phyloP scores from a whole-genome alignment of 2,113 vertebrate genomes.

The Chloroceryle aenea region DNA sequence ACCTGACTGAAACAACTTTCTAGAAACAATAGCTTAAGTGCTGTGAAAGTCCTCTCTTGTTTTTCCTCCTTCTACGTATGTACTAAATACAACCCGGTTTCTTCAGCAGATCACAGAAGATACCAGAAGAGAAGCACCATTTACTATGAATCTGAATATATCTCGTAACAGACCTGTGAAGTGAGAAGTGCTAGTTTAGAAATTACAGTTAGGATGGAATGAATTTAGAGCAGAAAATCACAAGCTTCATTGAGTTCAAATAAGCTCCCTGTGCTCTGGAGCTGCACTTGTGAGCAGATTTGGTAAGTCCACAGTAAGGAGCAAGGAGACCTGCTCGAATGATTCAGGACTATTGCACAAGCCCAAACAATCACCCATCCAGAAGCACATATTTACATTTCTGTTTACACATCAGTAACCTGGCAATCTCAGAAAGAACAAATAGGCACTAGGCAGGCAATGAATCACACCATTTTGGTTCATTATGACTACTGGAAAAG shows the following conservation, averaged over 20 bases:
- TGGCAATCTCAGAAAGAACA: constrained; percentile 32
- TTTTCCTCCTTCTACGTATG: not conserved
- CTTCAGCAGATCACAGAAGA: not conserved
- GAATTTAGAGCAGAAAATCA: not conserved
- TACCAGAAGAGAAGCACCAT: not conserved
- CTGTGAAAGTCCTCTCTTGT: not conserved
- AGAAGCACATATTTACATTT: not conserved
- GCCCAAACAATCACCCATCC: not conserved
- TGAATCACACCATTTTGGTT: not conserved
- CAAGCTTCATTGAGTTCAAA: not conserved
- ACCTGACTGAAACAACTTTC: not conserved
- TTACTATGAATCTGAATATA: not conserved
- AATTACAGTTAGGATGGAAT: not conserved
- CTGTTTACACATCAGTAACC: constrained; percentile 17
- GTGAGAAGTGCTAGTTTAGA: not conserved
- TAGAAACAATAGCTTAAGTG: not conserved
- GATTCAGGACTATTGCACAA: constrained; percentile 29
- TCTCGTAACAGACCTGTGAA: not conserved
- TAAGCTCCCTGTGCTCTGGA: not conserved
- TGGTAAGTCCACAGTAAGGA: not conserved
- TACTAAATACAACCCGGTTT: not conserved
- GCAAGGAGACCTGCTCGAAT: constrained; percentile 36
- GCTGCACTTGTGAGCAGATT: not conserved
- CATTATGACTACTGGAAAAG: not conserved
- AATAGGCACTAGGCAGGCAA: not conserved